Evolutionary conservation across 2,888 invertebrate species (phyloP).

Genomic region (Polyploca ridens): DNA sequence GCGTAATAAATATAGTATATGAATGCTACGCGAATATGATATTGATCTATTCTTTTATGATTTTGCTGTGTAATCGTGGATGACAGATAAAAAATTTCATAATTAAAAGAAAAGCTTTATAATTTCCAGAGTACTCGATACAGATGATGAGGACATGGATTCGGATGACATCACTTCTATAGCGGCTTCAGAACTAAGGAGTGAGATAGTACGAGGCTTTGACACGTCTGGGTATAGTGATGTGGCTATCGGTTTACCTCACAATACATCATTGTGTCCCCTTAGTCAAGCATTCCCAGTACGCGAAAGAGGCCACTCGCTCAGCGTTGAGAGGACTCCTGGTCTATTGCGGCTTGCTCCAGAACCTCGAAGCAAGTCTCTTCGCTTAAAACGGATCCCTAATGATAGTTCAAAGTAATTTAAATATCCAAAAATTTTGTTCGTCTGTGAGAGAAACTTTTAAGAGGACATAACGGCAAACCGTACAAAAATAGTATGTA

Average conservation of each 20-base stretch:
- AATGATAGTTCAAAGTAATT: conserved; percentile 49
- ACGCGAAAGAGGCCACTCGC: conserved; percentile 68
- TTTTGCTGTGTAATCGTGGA: neutral
- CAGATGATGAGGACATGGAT: conserved; percentile 52
- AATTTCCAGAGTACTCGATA: conserved; percentile 58
- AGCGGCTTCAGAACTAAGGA: conserved; percentile 58
- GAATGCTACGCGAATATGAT: conserved; percentile 3
- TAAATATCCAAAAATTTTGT: conserved; percentile 21
- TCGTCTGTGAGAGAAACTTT: neutral
- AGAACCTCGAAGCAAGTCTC: conserved; percentile 74
- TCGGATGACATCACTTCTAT: conserved; percentile 58
- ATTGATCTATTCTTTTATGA: neutral
- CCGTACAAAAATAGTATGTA: too few species aligned
- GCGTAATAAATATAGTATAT: conserved; percentile 22
- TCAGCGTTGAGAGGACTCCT: conserved; percentile 64
- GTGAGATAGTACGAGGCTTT: conserved; percentile 52
- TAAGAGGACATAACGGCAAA: too few species aligned
- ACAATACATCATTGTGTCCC: conserved; percentile 45
- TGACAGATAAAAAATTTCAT: neutral
- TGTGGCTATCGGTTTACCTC: conserved; percentile 45
- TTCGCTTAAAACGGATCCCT: conserved; percentile 62
- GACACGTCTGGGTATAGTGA: conserved; percentile 58
- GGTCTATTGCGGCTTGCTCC: conserved; percentile 51
- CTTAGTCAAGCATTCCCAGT: conserved; percentile 42
- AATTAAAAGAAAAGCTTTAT: neutral